Base-by-base conservation (phyloP, 2,888 invertebrate genomes). In the Tiliacea aurago region DNA sequence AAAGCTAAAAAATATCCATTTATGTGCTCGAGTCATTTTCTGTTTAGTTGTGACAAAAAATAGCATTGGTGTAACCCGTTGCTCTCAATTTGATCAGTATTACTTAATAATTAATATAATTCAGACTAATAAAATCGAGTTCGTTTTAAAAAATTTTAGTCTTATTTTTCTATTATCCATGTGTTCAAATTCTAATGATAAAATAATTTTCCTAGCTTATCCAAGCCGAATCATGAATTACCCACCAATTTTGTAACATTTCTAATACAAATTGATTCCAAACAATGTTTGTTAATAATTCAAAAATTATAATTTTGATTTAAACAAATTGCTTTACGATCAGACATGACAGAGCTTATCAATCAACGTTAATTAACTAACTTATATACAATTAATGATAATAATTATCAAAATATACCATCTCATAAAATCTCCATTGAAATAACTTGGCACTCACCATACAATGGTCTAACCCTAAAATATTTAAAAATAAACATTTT, bases 401-500 rank as follows among this genome's bases (percentile, higher is more conserved):
- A 81, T 86, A 88, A 90, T 88, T 89, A 93, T 88, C 90, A 93
- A 92, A 93, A 93, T 93, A 94, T 90, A 92, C 91, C 91, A 84
- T 93, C 90, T 91, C 90, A 89, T 91, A 93, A 92, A 91, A 93
- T 92, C 90, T 93, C 89, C 91, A 91, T 90, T 89, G 87, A 90
- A 91, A 92, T 90, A 93, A 93, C 94, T 95, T 95, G 95, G 95
- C 95, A 95, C 95, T 86, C 92, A 92, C 90, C 91, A 90, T 88
- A 88, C 88, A 87, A 87, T 87, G 81, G 80, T 83, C 84, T 89
- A 89, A 91, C 81, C 76, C 89, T 91, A 91, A 81, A 83, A 88
- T 90, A 89, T 87, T 81, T 92, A 94, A 81, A 94, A 94, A 94
- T 94, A 95, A 95, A 95, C 94, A 93, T 94, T 95, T 91, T 92